These are phyloP conservation scores for Yponomeuta malinellus DNA, from an alignment of 2,888 invertebrate genomes.

Conservation along the genomic window DNA sequence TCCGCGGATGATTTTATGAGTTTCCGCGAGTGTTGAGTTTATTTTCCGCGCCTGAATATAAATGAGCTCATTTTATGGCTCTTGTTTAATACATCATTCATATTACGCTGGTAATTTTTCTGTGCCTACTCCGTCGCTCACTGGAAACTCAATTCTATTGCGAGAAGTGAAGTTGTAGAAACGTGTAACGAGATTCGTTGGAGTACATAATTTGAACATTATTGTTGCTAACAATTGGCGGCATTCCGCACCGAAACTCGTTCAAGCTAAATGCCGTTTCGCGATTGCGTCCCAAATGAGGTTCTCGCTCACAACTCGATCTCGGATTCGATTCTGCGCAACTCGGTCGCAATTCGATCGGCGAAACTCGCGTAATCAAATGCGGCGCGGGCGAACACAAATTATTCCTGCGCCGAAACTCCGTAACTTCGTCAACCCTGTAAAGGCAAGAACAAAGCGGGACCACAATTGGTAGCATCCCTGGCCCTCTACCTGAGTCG, in stretches of 20 bases:
- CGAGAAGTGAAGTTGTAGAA: neutral
- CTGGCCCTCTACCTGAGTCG: conserved; percentile 55
- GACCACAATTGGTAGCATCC: conserved; percentile 64
- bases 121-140: neutral
- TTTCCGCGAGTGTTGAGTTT: conserved; percentile 55
- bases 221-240: neutral
- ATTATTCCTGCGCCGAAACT: conserved; percentile 70
- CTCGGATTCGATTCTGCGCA: conserved; percentile 50
- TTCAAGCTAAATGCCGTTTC: conserved; percentile 31
- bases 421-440: conserved; percentile 69
- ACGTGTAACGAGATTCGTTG: neutral
- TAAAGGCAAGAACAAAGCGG: conserved; percentile 70
- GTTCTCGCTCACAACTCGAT: conserved; percentile 42
- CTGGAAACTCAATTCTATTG: neutral
- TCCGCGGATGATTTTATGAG: conserved; percentile 58
- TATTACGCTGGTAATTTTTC: conserved; percentile 23
- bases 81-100: conserved; percentile 32
- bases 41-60: conserved; percentile 46
- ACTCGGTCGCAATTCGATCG: conserved; percentile 55
- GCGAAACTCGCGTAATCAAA: conserved; percentile 61
- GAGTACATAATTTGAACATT: neutral
- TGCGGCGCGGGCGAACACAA: conserved; percentile 68
- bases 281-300: conserved; percentile 36
- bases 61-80: conserved; percentile 49
- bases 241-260: conserved; percentile 8